These are phyloP conservation scores for Bungarus multicinctus DNA, from an alignment of 2,113 vertebrate genomes.

Conservation along the genomic window DNA sequence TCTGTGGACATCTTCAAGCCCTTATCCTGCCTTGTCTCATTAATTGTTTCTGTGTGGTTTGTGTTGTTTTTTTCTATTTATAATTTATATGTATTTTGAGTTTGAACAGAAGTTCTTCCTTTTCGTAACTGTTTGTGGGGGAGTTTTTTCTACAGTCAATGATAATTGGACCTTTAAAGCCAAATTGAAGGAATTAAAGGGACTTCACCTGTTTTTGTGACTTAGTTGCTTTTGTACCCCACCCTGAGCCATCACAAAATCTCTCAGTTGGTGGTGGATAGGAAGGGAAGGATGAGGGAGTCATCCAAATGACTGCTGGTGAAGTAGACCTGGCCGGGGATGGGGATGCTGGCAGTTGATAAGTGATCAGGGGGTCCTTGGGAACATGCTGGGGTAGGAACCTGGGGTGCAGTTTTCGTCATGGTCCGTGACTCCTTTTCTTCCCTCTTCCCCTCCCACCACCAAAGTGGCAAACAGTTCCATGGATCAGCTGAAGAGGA, in stretches of 20 bases:
- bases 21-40: too few relatives aligned
- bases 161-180: too few relatives aligned
- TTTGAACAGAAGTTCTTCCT: too few relatives aligned
- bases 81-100: too few relatives aligned
- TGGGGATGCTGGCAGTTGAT: background rate
- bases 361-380: background rate
- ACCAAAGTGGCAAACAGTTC: background rate
- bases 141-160: too few relatives aligned
- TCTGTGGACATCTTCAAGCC: too few relatives aligned
- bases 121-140: too few relatives aligned
- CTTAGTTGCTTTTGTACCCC: too few relatives aligned
- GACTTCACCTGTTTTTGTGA: too few relatives aligned
- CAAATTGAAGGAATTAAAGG: too few relatives aligned
- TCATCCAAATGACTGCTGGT: background rate
- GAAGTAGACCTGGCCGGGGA: background rate
- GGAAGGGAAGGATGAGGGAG: background rate
- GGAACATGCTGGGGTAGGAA: background rate
- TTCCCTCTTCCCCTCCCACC: background rate
- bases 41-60: too few relatives aligned
- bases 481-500: background rate
- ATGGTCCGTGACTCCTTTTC: background rate
- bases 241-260: background rate
- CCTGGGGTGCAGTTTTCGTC: background rate
- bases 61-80: too few relatives aligned
- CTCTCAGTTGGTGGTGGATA: background rate